Conservation (phyloP, 2,797 vertebrate genomes). For the Cetoscarus ocellatus region DNA sequence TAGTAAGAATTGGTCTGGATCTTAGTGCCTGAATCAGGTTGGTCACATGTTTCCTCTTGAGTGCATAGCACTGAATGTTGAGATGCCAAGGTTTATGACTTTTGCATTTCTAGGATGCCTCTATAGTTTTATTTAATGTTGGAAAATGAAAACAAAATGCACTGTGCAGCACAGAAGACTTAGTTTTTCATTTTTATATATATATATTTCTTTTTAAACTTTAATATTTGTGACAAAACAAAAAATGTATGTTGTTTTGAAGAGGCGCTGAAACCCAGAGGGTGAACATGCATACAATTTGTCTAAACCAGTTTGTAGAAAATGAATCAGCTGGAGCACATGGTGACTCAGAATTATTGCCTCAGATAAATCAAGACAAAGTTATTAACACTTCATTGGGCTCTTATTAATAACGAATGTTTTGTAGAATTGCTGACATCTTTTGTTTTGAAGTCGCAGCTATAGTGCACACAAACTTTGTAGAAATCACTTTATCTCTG, state of each 20-base stretch:
- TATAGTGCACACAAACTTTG: neutral
- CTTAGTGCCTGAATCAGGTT: neutral
- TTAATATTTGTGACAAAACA: neutral
- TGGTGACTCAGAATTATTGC: too few relatives aligned
- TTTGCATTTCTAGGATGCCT: neutral
- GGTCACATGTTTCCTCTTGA: neutral
- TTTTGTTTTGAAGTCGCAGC: neutral
- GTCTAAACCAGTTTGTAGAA: neutral
- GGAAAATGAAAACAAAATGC: too few relatives aligned
- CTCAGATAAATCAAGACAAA: too few relatives aligned
- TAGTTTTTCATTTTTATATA: neutral
- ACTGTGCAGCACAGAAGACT: neutral
- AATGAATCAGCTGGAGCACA: neutral
- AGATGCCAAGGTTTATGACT: too few relatives aligned
- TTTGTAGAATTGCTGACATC: neutral
- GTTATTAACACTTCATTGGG: neutral
- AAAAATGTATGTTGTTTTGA: neutral
- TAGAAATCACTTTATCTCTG: slow-evolving; percentile 38
- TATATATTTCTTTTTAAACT: neutral
- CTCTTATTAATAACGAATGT: neutral
- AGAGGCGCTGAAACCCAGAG: neutral
- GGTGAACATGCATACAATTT: neutral
- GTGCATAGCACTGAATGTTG: too few relatives aligned
- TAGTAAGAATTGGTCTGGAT: too few relatives aligned
- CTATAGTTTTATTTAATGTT: too few relatives aligned